These are phyloP conservation scores for Sorex araneus DNA, from an alignment of 2,113 vertebrate genomes.

Conservation along the genomic window DNA sequence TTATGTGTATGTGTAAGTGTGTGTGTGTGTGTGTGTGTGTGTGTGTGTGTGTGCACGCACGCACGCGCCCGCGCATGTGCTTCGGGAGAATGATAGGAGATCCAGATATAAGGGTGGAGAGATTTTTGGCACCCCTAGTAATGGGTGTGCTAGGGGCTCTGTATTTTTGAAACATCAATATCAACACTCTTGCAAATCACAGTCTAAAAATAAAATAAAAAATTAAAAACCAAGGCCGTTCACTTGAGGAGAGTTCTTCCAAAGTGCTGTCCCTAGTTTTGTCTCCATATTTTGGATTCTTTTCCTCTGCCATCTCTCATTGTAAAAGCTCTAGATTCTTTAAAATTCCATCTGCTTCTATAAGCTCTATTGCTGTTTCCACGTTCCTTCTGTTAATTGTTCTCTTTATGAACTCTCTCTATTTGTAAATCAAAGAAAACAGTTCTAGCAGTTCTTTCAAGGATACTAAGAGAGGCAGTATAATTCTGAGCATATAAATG, in stretches of 20 bases:
- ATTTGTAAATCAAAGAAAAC: background rate
- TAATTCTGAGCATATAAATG: background rate
- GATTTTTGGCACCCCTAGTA: too few species aligned
- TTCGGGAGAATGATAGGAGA: too few species aligned
- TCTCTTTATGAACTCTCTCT: background rate
- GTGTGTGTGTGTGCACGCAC: too few species aligned
- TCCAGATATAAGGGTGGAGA: too few species aligned
- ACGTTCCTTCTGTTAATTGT: too few species aligned
- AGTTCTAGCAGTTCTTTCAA: background rate
- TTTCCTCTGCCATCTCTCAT: background rate
- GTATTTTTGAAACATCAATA: too few species aligned
- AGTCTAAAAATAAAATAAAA: background rate
- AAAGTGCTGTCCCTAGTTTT: background rate
- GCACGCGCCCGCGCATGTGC: too few species aligned
- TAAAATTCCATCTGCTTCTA: background rate
- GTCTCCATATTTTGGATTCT: background rate
- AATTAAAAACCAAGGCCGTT: background rate
- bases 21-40: too few species aligned
- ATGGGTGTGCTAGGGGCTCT: too few species aligned
- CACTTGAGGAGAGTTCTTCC: background rate
- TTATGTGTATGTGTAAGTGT: too few species aligned
- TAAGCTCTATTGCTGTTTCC: accelerated
- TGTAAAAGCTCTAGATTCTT: background rate
- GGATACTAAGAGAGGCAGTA: background rate
- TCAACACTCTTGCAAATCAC: too few species aligned